A percentile compares a stretch with the other conserved stretches of the same genome.
phyloP scores from a whole-genome alignment of 2,797 vertebrate genomes.

The Cossypha heuglini region DNA sequence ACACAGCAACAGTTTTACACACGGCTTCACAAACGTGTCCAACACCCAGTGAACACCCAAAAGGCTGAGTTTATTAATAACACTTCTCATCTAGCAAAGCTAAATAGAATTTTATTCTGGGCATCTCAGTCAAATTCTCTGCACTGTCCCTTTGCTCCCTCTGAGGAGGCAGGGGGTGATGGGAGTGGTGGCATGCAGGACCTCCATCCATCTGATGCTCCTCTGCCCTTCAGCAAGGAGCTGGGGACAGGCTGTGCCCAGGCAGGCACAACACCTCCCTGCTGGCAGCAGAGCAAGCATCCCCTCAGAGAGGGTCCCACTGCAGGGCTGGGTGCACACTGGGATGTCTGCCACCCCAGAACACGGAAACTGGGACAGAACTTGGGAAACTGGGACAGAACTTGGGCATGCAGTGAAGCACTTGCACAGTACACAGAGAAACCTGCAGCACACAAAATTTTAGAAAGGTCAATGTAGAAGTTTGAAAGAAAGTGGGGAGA shows the following conservation, averaged over 20 bases:
- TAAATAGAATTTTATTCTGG: neutral
- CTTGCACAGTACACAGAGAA: neutral
- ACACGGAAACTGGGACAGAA: neutral
- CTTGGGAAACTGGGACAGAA: neutral
- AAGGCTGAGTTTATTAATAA: neutral
- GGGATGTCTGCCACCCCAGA: neutral
- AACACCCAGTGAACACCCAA: neutral
- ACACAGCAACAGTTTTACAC: neutral
- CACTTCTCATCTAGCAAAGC: neutral
- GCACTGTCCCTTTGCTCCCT: neutral
- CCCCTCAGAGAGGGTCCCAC: neutral
- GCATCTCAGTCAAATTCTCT: neutral
- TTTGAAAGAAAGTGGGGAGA: neutral
- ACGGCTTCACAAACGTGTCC: neutral
- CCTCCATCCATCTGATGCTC: neutral
- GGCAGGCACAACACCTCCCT: neutral
- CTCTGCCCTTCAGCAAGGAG: neutral
- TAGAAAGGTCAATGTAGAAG: neutral
- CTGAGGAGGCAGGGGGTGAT: neutral
- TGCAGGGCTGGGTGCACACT: neutral
- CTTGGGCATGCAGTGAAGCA: neutral
- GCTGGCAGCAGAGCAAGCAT: accelerated
- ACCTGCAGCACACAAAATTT: neutral
- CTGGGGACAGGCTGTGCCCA: neutral
- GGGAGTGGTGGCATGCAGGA: accelerated